These are phyloP conservation scores for Rostratula benghalensis DNA, from an alignment of 2,113 vertebrate genomes.

Conservation along the genomic window DNA sequence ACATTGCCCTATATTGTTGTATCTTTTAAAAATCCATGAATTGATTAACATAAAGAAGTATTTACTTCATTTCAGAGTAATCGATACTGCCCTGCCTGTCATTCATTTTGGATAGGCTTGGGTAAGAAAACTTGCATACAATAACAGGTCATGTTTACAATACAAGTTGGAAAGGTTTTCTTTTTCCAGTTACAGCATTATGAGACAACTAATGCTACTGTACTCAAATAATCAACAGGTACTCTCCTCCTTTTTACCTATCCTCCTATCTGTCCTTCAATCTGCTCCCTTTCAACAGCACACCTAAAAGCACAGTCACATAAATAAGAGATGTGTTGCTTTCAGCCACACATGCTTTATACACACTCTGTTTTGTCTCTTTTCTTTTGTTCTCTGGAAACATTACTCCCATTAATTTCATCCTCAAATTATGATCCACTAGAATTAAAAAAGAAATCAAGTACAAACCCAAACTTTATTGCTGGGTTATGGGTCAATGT, in stretches of 20 bases:
- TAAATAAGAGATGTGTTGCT: background rate
- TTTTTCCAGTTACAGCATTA: background rate
- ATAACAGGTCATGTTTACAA: background rate
- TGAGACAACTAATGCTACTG: background rate
- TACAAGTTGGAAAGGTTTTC: background rate
- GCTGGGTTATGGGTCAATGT: slow-evolving; percentile 44
- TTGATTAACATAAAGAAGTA: background rate
- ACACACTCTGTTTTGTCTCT: background rate
- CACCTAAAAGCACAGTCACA: slow-evolving; percentile 12
- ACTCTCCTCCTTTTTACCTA: background rate
- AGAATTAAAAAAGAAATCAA: slow-evolving; percentile 21
- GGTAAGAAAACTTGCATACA: background rate
- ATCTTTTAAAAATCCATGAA: background rate
- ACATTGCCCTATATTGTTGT: background rate
- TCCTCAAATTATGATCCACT: slow-evolving; percentile 36
- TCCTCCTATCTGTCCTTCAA: background rate
- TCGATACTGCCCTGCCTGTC: background rate
- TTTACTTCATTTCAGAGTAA: slow-evolving; percentile 18
- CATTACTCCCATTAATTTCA: background rate
- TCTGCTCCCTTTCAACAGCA: background rate
- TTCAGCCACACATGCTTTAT: background rate
- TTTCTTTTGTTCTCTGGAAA: slow-evolving; percentile 26
- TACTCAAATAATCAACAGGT: background rate
- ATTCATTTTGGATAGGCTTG: slow-evolving; percentile 3
- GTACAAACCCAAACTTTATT: slow-evolving; percentile 54